Percentiles rank a stretch among this genome's conserved stretches.
Conservation (phyloP, 2,113 vertebrate genomes). For the Paramormyrops kingsleyae region DNA sequence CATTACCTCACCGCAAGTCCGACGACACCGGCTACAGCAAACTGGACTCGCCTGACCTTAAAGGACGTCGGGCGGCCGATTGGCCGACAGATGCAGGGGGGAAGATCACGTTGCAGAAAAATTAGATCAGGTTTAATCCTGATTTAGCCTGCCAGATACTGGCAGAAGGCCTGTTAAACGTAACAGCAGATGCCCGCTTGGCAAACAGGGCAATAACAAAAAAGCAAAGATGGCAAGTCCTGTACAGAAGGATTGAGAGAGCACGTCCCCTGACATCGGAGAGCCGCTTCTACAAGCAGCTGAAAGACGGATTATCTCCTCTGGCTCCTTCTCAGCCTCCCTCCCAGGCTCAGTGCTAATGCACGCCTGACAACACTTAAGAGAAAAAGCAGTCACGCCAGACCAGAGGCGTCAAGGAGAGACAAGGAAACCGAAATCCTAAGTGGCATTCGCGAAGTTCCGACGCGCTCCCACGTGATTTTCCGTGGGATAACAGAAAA, state of each 20-base stretch:
- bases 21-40: background rate
- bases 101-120: background rate
- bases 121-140: slow-evolving; percentile 9
- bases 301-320: background rate
- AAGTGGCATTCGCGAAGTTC: background rate
- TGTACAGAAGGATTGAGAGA: background rate
- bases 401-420: background rate
- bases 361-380: background rate
- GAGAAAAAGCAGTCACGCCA: background rate
- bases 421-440: background rate
- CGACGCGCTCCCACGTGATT: background rate
- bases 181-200: slow-evolving; percentile 2
- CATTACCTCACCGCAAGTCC: background rate
- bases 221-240: background rate
- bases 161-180: background rate
- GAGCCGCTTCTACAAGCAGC: background rate
- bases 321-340: background rate
- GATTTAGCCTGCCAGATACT: slow-evolving; percentile 3
- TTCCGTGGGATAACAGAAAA: background rate
- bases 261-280: background rate
- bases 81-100: background rate
- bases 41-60: background rate
- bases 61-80: background rate
- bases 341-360: background rate
- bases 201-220: background rate